phyloP scores from a whole-genome alignment of 1,140 invertebrate genomes.

The Drosophila mauritiana region DNA sequence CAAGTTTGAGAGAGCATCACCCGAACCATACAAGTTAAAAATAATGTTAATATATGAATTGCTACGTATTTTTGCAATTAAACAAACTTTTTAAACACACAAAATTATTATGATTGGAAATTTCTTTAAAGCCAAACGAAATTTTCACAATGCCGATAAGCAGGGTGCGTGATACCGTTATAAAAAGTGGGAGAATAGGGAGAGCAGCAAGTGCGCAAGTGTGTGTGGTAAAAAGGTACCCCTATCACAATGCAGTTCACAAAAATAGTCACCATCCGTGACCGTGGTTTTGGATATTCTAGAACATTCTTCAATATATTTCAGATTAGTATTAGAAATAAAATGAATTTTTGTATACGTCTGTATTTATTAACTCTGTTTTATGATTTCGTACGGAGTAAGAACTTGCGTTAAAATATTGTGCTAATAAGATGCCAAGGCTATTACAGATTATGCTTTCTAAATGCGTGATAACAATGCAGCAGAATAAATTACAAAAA shows the following conservation, averaged over 20 bases:
- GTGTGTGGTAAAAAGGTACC: conserved; percentile 29
- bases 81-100: background rate
- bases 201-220: conserved; percentile 54
- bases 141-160: background rate
- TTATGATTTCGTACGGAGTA: background rate
- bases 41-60: background rate
- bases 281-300: background rate
- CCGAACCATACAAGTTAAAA: background rate
- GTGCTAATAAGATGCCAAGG: conserved; percentile 2
- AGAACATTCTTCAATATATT: background rate
- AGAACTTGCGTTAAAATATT: conserved; percentile 33
- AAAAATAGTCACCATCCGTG: conserved; percentile 3
- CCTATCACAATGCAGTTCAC: background rate
- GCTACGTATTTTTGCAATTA: background rate
- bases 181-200: conserved; percentile 15
- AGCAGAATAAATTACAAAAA: conserved; percentile 4
- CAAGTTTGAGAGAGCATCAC: conserved; percentile 12
- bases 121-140: background rate
- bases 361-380: background rate
- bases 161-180: conserved; percentile 66
- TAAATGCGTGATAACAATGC: background rate
- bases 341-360: too few relatives aligned
- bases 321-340: background rate
- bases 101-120: background rate
- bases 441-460: background rate